phyloP scores from a whole-genome alignment of 2,797 vertebrate species.

The Coendou prehensilis region DNA sequence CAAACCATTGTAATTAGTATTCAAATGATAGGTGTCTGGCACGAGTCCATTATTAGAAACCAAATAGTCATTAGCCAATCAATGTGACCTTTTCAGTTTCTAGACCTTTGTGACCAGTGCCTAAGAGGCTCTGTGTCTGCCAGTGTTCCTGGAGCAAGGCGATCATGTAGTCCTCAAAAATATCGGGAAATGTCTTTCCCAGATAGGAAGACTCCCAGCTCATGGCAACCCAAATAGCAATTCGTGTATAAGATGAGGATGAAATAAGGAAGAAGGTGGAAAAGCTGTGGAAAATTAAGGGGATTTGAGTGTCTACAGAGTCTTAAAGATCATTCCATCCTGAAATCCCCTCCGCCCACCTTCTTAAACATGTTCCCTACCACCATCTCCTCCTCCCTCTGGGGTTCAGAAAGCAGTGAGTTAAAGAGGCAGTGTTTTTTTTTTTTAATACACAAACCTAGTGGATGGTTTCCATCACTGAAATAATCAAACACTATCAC shows the following conservation, averaged over 20 bases:
- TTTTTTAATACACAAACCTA: not conserved
- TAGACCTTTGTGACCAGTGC: constrained; percentile 51
- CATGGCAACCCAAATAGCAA: constrained; percentile 1
- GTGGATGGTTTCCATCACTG: not conserved
- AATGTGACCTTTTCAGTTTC: constrained; percentile 45
- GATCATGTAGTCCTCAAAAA: not conserved
- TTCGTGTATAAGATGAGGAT: not conserved
- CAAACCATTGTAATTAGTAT: constrained; percentile 63
- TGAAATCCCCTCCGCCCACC: not conserved
- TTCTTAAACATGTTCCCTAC: constrained; percentile 1
- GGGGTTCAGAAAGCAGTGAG: not conserved
- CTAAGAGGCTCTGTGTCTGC: constrained; percentile 14
- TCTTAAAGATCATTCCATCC: not conserved
- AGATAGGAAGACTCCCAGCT: constrained; percentile 37
- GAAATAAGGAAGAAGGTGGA: not conserved
- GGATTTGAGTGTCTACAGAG: not conserved
- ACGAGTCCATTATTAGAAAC: constrained; percentile 71
- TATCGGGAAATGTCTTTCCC: constrained; percentile 55
- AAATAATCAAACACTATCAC: constrained; percentile 34
- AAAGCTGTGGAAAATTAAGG: not conserved
- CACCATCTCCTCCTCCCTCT: not conserved
- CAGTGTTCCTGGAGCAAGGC: not conserved
- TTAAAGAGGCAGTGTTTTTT: not conserved
- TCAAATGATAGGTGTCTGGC: constrained; percentile 70
- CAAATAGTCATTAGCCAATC: constrained; percentile 69